Evolutionary conservation across 2,113 vertebrate species (phyloP), one percentile per base, ranked within the genome.

Genomic region (Thalassoma bifasciatum): DNA sequence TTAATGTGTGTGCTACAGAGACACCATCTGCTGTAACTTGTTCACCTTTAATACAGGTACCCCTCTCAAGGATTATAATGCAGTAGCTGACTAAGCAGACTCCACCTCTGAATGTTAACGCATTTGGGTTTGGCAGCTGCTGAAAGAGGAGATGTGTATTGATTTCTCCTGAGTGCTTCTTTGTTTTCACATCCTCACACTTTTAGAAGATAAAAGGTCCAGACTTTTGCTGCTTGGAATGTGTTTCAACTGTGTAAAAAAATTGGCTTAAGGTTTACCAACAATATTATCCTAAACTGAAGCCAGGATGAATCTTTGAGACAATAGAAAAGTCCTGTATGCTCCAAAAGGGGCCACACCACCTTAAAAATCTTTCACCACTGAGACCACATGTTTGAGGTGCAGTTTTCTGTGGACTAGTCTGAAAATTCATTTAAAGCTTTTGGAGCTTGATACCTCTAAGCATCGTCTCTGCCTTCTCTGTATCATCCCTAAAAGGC

Each of bases 21-120:
- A 53, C 17, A 63, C 42, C 60, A 53, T 46, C 66, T 70, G 42
- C 40, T 77, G 65, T 36, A 14, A 50, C 53, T 63, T 49, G 54
- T 8, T 66, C 37, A 76, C 58, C 64, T 52, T 51, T 54, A 53
- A 54, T 49, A 21, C n/a, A 50, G 56, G 54, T 63, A 14, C 3
- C 50, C 44, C 22, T 30, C 19, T 22, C 36, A 52, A 3, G 5
- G 37, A 66, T 70, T 77, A n/a, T 7, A n/a, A 74, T 63, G 40
- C 66, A 72, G 52, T 13, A 22, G 54, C 10, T 74, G 59, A 36
- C 62, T 38, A 36, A 56, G 16, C 22, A 23, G 50, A 49, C 22
- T 46, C 46, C 50, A 16, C 51, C n/a, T 24, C 21, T 79, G 61
- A 66, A 60, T 66, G 22, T 49, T 60, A 40, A n/a, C 24, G 12